phyloP scores from a whole-genome alignment of 2,113 vertebrate species.

The Todiramphus saurophagus region DNA sequence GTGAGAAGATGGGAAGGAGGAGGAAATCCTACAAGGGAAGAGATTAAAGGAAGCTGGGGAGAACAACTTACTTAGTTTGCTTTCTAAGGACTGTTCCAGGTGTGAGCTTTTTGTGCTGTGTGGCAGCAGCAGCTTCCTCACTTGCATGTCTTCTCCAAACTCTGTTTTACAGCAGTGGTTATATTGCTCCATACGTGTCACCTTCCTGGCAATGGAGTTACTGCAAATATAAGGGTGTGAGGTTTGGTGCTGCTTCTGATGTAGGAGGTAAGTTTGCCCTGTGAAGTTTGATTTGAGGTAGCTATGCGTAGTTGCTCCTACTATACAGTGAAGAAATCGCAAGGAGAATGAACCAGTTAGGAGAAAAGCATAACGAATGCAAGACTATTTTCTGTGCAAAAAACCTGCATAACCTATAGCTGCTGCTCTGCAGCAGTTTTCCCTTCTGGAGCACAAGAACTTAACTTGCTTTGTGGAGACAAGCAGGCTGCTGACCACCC shows the following conservation, averaged over 20 bases:
- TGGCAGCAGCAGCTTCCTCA: fast-evolving
- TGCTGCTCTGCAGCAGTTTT: not conserved
- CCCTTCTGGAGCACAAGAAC: not conserved
- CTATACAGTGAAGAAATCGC: not conserved
- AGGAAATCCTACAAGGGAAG: not conserved
- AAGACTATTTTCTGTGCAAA: not conserved
- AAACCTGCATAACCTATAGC: not conserved
- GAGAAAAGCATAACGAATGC: not conserved
- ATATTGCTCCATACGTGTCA: not conserved
- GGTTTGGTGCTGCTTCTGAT: not conserved
- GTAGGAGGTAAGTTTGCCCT: not conserved
- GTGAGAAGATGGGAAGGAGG: not conserved
- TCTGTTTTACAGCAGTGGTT: not conserved
- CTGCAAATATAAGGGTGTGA: not conserved
- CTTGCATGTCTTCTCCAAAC: not conserved
- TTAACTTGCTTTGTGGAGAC: not conserved
- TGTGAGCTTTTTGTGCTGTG: not conserved
- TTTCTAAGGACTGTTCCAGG: not conserved
- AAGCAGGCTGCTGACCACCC: not conserved
- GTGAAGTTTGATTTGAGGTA: not conserved
- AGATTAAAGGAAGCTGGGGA: not conserved
- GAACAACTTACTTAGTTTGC: not conserved
- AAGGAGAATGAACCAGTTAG: not conserved
- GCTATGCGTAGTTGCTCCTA: not conserved
- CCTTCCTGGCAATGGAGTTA: not conserved